Evolutionary conservation across 53 echinoderm and acorn worm genomes (phyloP).

Genomic region (Holothuria leucospilota): DNA sequence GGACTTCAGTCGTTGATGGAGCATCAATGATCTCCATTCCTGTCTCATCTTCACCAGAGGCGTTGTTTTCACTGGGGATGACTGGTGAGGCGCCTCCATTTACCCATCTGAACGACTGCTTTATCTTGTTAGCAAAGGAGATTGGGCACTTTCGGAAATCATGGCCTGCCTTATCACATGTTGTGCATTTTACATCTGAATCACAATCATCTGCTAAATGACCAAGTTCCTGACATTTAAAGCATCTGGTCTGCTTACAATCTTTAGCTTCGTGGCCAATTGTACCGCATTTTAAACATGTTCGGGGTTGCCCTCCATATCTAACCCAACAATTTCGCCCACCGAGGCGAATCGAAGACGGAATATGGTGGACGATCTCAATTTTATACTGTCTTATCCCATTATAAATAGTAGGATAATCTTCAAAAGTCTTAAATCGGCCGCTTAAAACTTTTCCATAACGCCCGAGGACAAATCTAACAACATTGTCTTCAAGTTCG

Average conservation of each 20-base stretch:
- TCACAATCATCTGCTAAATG: slow-evolving; percentile 9
- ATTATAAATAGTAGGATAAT: slow-evolving; percentile 42
- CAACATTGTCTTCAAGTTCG: slow-evolving; percentile 51
- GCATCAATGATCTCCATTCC: not conserved
- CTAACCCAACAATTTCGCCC: too few species aligned
- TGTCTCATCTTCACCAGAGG: not conserved
- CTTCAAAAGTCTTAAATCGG: too few species aligned
- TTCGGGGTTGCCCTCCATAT: too few species aligned
- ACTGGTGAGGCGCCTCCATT: slow-evolving; percentile 6
- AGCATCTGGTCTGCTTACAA: slow-evolving; percentile 31
- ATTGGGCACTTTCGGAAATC: not conserved
- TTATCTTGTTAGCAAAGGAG: not conserved
- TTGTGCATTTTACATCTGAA: not conserved
- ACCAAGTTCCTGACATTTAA: slow-evolving; percentile 39
- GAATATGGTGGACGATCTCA: slow-evolving; percentile 52
- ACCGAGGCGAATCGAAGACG: slow-evolving; percentile 28
- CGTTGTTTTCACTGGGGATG: not conserved
- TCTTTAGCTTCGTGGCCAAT: slow-evolving; percentile 48
- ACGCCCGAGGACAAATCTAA: not conserved
- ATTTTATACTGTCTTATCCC: too few species aligned
- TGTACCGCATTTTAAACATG: slow-evolving; percentile 49
- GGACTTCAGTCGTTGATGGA: too few species aligned
- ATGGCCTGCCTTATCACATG: slow-evolving; percentile 35
- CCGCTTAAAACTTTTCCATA: slow-evolving; percentile 55
- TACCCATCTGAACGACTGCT: not conserved